phyloP scores from a whole-genome alignment of 2,797 vertebrate species.

The Tadarida brasiliensis region DNA sequence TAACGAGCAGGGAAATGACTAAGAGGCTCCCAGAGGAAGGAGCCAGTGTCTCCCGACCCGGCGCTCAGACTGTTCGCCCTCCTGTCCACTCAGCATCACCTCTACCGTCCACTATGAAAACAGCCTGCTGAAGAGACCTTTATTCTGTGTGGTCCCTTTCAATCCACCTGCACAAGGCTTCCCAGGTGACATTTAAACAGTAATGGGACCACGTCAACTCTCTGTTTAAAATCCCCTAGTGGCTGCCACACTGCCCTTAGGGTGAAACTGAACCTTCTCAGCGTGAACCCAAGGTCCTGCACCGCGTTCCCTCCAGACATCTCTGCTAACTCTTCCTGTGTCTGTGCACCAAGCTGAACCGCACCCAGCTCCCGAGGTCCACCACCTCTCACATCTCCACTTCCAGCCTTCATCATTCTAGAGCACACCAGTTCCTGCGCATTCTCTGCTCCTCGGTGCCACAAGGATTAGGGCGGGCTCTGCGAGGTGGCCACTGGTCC shows the following conservation, averaged over 20 bases:
- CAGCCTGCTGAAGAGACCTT: not conserved
- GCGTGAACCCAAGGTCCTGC: not conserved
- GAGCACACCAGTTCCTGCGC: no score
- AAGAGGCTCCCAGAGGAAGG: not conserved
- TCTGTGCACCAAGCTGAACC: not conserved
- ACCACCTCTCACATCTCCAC: not conserved
- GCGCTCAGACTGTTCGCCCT: not conserved
- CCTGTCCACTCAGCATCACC: not conserved
- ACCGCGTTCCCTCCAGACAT: not conserved
- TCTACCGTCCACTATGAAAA: not conserved
- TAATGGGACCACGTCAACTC: not conserved
- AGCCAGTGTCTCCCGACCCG: not conserved
- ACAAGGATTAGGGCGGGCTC: not conserved
- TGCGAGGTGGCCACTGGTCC: not conserved
- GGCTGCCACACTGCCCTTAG: not conserved
- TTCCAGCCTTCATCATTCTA: not conserved
- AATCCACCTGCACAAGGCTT: not conserved
- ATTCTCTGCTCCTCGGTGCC: accelerated
- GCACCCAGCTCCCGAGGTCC: not conserved
- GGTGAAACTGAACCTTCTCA: not conserved
- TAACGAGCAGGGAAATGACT: not conserved
- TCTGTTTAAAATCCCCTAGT: not conserved
- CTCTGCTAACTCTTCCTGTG: not conserved
- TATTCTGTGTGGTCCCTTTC: not conserved
- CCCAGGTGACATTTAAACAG: not conserved